Evolutionary conservation across 1,140 invertebrate species (phyloP), one percentile per base, ranked within the genome.

Genomic region (Drosophila arizonae): DNA sequence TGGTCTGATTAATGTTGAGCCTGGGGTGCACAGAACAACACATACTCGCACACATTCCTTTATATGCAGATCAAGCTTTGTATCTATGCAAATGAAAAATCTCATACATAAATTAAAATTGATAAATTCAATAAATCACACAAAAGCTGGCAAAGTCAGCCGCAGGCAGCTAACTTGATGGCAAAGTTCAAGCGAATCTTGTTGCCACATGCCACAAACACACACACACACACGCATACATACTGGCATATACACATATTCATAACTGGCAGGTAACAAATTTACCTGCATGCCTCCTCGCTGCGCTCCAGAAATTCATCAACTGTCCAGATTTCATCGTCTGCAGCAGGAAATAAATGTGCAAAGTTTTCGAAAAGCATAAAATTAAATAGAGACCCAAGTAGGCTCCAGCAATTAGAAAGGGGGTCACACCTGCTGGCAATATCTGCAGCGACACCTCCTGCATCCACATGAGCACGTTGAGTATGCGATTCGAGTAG

Each of bases 401-500:
- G 56, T 41, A 51, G 55, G 55, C 39, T 46, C 43, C 28, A 43
- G 26, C 74, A 77, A 68, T 73, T 73, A 60, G 48, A 41, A 6
- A 24, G n/a, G 6, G 6, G 52, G 13, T 51, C 71, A 46, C 73
- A 93, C 93, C 93, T 78, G 93, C 89, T 21, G 96, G 97, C 43
- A 98, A 92, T 33, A 95, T 93, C 63, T 97, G 95, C 17, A 98
- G 91, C 2, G 94, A 94, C n/a, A 97, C 94, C 46, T 95, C 94
- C 79, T 96, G 95, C 96, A 99, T 98, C 70, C 95, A 96, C 45
- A 94, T 93, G 6, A 99, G 92, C 5, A 98, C 96, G 79, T 97
- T 95, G 58, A 98, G 94, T 77, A 99, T 98, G 88, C 97, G 94
- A 90, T 98, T 98, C n/a, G 95, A 94, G 78, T 97, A 98, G 48